Evolutionary conservation across 2,113 vertebrate species (phyloP).

Genomic region (Sebastes fasciatus): DNA sequence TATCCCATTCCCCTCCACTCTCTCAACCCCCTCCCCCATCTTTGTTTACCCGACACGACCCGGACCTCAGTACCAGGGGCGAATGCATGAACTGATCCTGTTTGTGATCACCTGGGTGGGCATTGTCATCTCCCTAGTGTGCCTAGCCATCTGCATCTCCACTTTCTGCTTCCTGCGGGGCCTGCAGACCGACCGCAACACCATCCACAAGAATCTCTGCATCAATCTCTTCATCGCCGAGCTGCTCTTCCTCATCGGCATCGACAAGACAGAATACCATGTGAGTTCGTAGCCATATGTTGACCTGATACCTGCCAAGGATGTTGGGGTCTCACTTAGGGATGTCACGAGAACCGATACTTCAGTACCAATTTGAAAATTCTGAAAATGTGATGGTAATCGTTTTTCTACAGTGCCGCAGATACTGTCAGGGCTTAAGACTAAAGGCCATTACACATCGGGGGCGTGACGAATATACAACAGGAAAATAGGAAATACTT

Average conservation of each 20-base stretch:
- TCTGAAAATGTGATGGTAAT: too few species aligned
- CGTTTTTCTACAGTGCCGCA: too few species aligned
- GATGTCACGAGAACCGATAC: too few species aligned
- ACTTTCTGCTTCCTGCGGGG: conserved; percentile 97
- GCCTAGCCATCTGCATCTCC: conserved; percentile 94
- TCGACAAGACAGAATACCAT: conserved; percentile 95
- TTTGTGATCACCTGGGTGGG: conserved; percentile 97
- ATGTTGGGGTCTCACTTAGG: neutral
- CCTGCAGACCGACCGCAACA: conserved; percentile 94
- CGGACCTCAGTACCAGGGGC: conserved; percentile 86
- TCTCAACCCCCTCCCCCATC: neutral
- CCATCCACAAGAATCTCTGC: conserved; percentile 98
- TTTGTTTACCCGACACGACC: neutral
- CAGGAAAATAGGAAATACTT: too few species aligned
- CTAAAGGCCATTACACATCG: too few species aligned
- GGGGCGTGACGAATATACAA: too few species aligned
- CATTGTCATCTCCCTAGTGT: conserved; percentile 94
- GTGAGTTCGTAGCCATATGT: conserved; percentile 72
- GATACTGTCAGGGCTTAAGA: too few species aligned
- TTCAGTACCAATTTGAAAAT: too few species aligned
- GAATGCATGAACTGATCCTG: conserved; percentile 92
- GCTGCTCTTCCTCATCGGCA: conserved; percentile 95
- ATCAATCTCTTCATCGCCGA: conserved; percentile 96
- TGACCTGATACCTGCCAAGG: neutral
- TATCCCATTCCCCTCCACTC: neutral